Conservation (phyloP, 1,140 invertebrate species). For the Bombus pyrosoma region DNA sequence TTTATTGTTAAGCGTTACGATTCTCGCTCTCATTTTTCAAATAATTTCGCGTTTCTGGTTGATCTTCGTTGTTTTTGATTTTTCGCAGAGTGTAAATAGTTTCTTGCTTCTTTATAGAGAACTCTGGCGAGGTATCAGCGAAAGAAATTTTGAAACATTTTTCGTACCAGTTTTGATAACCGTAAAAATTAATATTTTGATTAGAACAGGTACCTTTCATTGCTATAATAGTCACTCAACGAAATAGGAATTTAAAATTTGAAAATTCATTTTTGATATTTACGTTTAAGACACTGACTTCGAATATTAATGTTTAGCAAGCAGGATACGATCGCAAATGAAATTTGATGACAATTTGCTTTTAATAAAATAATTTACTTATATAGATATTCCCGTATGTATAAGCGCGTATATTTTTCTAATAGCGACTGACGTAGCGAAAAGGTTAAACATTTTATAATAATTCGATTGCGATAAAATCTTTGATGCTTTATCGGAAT, state of each 20-base stretch:
- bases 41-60: not conserved
- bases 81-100: not conserved
- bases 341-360: not conserved
- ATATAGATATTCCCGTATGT: not conserved
- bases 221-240: not conserved
- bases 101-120: not conserved
- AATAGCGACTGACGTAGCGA: not conserved
- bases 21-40: not conserved
- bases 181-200: not conserved
- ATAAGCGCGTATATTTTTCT: not conserved
- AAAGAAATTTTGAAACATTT: not conserved
- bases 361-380: not conserved
- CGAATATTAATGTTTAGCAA: not conserved
- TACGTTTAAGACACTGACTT: not conserved
- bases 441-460: not conserved
- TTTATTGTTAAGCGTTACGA: slow-evolving; percentile 70
- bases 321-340: too few species aligned
- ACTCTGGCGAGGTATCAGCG: not conserved
- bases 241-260: not conserved
- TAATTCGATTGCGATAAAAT: not conserved
- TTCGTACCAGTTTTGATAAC: not conserved
- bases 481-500: not conserved
- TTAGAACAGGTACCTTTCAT: not conserved
- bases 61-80: not conserved
- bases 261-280: not conserved